phyloP scores from a whole-genome alignment of 2,113 vertebrate genomes.

The Balaenoptera acutorostrata region DNA sequence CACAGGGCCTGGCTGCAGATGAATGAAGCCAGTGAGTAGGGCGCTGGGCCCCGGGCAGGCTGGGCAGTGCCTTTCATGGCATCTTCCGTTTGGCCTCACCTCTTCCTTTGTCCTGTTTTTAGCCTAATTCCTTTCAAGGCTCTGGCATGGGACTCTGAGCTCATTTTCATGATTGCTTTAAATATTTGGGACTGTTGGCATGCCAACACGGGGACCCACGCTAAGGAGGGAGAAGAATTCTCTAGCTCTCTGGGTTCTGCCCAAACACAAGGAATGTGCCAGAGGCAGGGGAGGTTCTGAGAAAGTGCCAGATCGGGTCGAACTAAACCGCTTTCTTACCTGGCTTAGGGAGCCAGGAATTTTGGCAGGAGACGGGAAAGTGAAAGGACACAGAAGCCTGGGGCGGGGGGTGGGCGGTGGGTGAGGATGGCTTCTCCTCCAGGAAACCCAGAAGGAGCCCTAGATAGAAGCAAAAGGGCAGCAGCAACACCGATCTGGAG shows the following conservation, averaged over 20 bases:
- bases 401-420: neutral
- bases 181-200: slow-evolving; percentile 78
- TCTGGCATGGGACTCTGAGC: slow-evolving; percentile 67
- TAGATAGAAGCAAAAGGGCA: neutral
- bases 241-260: slow-evolving; percentile 58
- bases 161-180: slow-evolving; percentile 77
- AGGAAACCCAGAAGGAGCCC: neutral
- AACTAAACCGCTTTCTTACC: slow-evolving; percentile 54
- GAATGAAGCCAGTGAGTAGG: slow-evolving; percentile 59
- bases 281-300: slow-evolving; percentile 69
- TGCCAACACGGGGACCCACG: slow-evolving; percentile 71
- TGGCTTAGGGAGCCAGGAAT: slow-evolving; percentile 59
- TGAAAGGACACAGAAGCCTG: neutral
- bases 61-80: slow-evolving; percentile 61
- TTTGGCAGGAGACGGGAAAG: slow-evolving; percentile 37
- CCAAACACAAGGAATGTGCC: slow-evolving; percentile 67
- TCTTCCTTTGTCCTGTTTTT: slow-evolving; percentile 70
- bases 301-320: slow-evolving; percentile 54
- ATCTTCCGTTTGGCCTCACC: slow-evolving; percentile 68
- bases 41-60: neutral
- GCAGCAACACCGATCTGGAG: neutral
- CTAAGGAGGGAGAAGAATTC: slow-evolving; percentile 71
- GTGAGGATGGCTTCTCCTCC: neutral
- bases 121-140: slow-evolving; percentile 75
- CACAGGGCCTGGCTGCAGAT: slow-evolving; percentile 40